Base-by-base conservation (phyloP, 1,140 invertebrate genomes). In the Papilio glaucus region DNA sequence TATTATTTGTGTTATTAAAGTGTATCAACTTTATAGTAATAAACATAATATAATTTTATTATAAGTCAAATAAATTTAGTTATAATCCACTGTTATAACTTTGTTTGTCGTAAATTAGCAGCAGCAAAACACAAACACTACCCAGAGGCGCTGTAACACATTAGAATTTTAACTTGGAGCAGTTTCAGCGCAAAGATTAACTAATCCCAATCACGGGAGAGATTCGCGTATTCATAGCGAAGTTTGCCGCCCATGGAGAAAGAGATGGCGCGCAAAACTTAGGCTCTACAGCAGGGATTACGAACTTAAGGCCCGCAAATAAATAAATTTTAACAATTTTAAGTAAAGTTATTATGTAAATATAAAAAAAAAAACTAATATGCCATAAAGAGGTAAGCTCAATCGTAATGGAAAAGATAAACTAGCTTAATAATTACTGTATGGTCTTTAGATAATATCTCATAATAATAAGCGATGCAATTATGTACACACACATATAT, bases 191-290 rank as follows among this genome's bases (percentile, higher is more conserved):
- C 73, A 75, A 83, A 86, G 80, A 92, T 92, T 90, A 90, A 88
- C 88, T 87, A 89, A 92, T 90, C 85, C 87, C 85, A 90, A 90
- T 92, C 88, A 88, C 81, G 81, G 80, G 76, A 79, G 81, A 87
- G 88, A 90, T 85, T 88, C 85, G 83, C 82, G 84, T 80, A 81
- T 88, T 85, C 85, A 84, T 81, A 78, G 75, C 74, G 77, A 92
- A 89, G 78, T 90, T 91, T 84, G 82, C 81, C 82, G 77, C 82
- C 78, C 82, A 79, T 42, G 78, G 82, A 76, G 79, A 60, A 86
- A 84, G 78, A 77, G 67, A 53, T 49, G 67, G 67, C 42, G 41
- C 37, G 33, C 62, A 65, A 53, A 69, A 69, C 42, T 53, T 69
- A 49, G 45, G 67, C 65, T 45, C 41, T 68, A 68, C 29, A 15